Conservation (phyloP, 2,797 vertebrate species). For the Eleutherodactylus coqui region DNA sequence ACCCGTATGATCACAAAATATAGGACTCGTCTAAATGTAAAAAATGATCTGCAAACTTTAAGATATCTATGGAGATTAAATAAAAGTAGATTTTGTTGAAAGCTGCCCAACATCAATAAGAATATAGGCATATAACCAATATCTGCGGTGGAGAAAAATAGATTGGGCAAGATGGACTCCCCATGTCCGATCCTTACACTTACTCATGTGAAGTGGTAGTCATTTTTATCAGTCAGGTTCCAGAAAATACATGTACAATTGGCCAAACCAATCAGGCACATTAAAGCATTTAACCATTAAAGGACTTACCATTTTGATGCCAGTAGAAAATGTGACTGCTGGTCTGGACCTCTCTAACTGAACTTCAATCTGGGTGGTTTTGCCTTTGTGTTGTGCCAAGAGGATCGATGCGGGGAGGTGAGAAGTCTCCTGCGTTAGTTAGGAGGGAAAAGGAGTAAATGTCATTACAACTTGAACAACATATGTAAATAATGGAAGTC, state of each 20-base stretch:
- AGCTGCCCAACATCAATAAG: too few species aligned
- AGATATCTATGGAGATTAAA: too few species aligned
- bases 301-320: slow-evolving; percentile 92
- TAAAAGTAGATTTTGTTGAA: neutral
- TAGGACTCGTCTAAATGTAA: neutral
- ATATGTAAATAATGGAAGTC: neutral
- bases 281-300: neutral
- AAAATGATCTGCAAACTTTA: too few species aligned
- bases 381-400: slow-evolving; percentile 93
- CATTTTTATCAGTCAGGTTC: too few species aligned
- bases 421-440: slow-evolving; percentile 85
- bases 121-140: too few species aligned
- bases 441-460: neutral
- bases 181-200: too few species aligned
- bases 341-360: slow-evolving; percentile 92
- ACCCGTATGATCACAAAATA: too few species aligned
- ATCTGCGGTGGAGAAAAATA: too few species aligned
- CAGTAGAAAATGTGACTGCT: slow-evolving; percentile 92
- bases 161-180: neutral
- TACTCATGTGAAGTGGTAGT: too few species aligned
- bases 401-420: slow-evolving; percentile 91
- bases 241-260: neutral
- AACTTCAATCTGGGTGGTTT: slow-evolving; percentile 88
- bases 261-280: neutral
- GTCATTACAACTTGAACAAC: neutral